Base-by-base conservation (phyloP, 2,113 vertebrate species). In the Alligator mississippiensis region DNA sequence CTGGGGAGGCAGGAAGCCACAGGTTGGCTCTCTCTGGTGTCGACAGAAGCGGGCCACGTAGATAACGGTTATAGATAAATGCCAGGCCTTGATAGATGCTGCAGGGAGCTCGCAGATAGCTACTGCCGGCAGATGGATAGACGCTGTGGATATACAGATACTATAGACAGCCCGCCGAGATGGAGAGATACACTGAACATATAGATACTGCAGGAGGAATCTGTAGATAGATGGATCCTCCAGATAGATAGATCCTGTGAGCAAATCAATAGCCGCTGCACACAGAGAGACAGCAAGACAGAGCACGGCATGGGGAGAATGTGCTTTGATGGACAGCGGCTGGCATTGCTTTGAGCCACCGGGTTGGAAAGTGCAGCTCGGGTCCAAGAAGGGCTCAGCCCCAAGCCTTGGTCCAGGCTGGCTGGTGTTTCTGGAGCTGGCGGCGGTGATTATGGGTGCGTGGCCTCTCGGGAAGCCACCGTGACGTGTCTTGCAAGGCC, bases 181-280 rank as follows among this genome's bases (percentile, higher is more conserved):
- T 91, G 58, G 91, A 96, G 91, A 94, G 94, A 94, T 94, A 95
- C 89, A 84, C 7, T 12, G 85, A 95, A 80, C 94, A 91, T 90
- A 96, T 94, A 95, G 93, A 96, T 95, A 95, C 92, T 0, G 25
- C 92, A 91, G 84, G 24, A 95, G 79, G 86, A 92, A 94, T 94
- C 5, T 1, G 90, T 68, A 95, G 91, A 76, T 28, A 81, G 54
- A 76, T 28, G 47, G 77, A 60, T 54, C 70, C 61, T 47, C 25
- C 9, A 81, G 89, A 85, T 34, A 27, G 70, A 97, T 97, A 83
- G 95, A 96, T 97, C 86, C 88, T 87, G 82, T 0, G n/a, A 63
- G 92, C 94, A 95, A 91, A 97, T 97, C 97, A 88, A 97, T 97
- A 94, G 60, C 78, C 38, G 24, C 88, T 75, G 92, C 30, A 86